phyloP scores from a whole-genome alignment of 2,113 vertebrate species.

The Sciurus niger region DNA sequence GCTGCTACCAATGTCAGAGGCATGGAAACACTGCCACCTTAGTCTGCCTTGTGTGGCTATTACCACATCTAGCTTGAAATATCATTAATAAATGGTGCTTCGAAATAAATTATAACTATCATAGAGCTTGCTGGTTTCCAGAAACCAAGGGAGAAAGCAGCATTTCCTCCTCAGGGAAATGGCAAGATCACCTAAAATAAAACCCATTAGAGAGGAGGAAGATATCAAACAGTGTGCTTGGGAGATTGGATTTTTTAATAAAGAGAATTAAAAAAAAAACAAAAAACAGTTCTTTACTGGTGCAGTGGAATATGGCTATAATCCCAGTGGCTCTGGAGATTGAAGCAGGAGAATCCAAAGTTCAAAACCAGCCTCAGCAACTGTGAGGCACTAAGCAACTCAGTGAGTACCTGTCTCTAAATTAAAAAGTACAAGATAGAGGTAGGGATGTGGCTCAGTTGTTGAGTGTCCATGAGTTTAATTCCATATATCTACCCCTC shows the following conservation, averaged over 20 bases:
- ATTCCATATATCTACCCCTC: no score
- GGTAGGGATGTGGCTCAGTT: no score
- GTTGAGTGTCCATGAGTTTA: no score
- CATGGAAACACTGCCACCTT: neutral
- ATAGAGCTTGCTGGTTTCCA: neutral
- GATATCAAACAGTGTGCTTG: neutral
- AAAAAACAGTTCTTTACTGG: neutral
- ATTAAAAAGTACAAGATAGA: no score
- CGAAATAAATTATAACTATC: neutral
- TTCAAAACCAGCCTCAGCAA: no score
- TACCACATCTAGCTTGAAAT: neutral
- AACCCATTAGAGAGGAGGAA: neutral
- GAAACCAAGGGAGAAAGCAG: neutral
- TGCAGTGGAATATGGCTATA: no score
- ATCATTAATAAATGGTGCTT: neutral
- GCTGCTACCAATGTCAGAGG: neutral
- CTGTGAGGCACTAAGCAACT: no score
- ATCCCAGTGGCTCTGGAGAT: no score
- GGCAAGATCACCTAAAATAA: neutral
- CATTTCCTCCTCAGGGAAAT: neutral
- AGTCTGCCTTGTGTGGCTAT: neutral
- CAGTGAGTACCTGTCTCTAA: no score
- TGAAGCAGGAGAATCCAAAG: no score
- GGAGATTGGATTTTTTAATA: constrained; percentile 22
- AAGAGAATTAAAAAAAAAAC: neutral